Evolutionary conservation across 2,888 invertebrate species (phyloP), one percentile per base, ranked within the genome.

Genomic region (Aricia artaxerxes): DNA sequence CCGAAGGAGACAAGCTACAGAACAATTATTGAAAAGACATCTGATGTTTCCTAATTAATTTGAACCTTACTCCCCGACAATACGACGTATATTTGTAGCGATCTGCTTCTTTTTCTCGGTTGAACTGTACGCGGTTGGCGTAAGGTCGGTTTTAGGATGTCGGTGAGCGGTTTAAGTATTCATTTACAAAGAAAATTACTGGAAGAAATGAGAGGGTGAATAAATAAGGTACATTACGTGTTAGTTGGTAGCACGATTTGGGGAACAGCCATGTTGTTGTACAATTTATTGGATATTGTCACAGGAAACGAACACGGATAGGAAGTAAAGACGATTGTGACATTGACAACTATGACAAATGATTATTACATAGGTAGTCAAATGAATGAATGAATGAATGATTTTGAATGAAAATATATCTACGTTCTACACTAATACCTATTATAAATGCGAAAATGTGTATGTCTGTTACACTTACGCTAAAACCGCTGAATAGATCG

Each of bases 101-200:
- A 81, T 83, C 24, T 11, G 5, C 1, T 75, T 76, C 76, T 35
- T 35, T 57, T 53, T 73, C 24, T 49, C 40, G 24, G 11, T 60
- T 80, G 53, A 75, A 79, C 83, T 82, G 73, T 81, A 81, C 81
- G 11, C 31, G 0, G 3, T 16, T 4, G 38, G 1, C 1, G 61
- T 81, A 79, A 73, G 80, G 80, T 78, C 44, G 38, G 40, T 61
- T 80, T 80, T 81, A 6, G 78, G 11, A 4, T 79, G 35, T 4
- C 90, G 88, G 88, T 81, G 86, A 85, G 88, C 87, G 89, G 90
- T 92, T 91, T 92, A 92, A 91, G 69, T 92, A 92, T 93, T 93
- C 91, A 90, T 90, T 92, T 93, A 90, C 90, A 87, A 88, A 90
- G 90, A 92, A 93, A 93, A 94, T 94, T 93, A 92, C 92, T 87